Evolutionary conservation across 2,113 vertebrate genomes (phyloP).

Genomic region (Phyllopteryx taeniolatus): DNA sequence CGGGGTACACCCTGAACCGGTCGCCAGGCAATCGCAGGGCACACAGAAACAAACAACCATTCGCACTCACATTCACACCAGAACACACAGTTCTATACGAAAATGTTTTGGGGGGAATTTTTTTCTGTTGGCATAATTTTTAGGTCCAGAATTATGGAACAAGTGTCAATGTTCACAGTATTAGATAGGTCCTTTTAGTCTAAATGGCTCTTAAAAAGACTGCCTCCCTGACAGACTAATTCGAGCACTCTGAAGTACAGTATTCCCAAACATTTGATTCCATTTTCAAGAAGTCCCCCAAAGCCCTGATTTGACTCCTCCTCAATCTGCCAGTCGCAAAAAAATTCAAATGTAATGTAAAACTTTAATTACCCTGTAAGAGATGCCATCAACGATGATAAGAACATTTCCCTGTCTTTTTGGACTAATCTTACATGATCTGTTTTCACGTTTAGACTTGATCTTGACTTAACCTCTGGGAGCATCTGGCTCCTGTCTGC

Average conservation of each 20-base stretch:
- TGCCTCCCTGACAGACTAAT: background rate
- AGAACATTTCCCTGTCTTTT: no score
- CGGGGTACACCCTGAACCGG: no score
- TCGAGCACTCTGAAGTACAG: background rate
- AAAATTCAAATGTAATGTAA: background rate
- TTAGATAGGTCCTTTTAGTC: no score
- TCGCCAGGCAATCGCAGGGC: no score
- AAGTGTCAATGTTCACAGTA: no score
- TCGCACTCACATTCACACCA: no score
- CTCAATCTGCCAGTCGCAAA: background rate
- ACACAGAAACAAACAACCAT: no score
- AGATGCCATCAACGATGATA: background rate
- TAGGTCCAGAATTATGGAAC: no score
- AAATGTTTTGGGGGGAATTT: no score
- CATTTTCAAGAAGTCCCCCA: background rate
- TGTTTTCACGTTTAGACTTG: background rate
- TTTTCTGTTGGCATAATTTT: no score
- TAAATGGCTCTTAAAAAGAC: background rate
- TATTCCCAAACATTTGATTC: background rate
- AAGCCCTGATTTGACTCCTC: background rate
- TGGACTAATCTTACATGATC: background rate
- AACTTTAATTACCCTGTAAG: background rate
- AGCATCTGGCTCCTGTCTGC: slow-evolving; percentile 7
- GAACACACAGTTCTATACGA: no score
- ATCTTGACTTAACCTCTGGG: slow-evolving; percentile 7